phyloP scores from a whole-genome alignment of 2,797 vertebrate species.

The Intellagama lesueurii region DNA sequence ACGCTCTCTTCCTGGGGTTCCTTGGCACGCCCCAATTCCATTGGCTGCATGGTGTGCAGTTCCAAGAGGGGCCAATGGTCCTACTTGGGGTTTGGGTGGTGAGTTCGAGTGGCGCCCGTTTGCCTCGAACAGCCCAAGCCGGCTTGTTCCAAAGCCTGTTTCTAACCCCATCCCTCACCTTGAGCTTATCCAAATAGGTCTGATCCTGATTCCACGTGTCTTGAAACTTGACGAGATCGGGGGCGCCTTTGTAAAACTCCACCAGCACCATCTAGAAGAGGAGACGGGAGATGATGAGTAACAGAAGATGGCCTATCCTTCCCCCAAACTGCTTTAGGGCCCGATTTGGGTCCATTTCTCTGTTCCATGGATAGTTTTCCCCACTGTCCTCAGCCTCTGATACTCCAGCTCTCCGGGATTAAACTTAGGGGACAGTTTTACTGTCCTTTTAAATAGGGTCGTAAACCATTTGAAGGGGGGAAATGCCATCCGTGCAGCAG shows the following conservation, averaged over 20 bases:
- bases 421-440: no score
- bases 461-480: not conserved
- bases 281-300: accelerated
- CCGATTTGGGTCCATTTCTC: no score
- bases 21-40: not conserved
- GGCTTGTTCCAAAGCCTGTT: not conserved
- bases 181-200: conserved; percentile 94
- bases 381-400: no score
- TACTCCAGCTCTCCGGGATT: no score
- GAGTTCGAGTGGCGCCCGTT: not conserved
- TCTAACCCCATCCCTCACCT: conserved; percentile 77
- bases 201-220: conserved; percentile 93
- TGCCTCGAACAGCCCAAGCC: not conserved
- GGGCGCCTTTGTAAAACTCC: conserved; percentile 91
- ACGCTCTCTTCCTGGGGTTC: no score
- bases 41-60: not conserved
- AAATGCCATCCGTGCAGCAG: not conserved
- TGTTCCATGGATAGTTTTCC: no score
- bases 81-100: not conserved
- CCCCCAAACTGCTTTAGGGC: no score
- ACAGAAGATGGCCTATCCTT: not conserved
- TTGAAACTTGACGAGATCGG: conserved; percentile 90
- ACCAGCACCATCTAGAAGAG: conserved; percentile 87
- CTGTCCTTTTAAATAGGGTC: no score
- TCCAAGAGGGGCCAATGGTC: not conserved